Base-by-base conservation (phyloP, 2,888 invertebrate genomes). In the Synanthedon myopaeformis region DNA sequence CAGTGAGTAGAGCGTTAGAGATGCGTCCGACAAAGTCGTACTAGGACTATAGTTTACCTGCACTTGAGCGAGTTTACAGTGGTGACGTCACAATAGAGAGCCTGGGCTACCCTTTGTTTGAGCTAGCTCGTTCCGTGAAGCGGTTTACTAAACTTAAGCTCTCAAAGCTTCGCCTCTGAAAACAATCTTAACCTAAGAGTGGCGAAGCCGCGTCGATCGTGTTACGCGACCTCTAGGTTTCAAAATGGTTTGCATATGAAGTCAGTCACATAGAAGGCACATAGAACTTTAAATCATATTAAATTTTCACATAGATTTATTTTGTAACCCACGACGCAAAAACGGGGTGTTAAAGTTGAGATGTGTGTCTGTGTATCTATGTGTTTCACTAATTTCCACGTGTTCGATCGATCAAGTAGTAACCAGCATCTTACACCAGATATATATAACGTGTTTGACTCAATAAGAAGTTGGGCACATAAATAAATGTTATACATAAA, bases 141-240 rank as follows among this genome's bases (percentile, higher is more conserved):
- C 60, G 63, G 66, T 64, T 73, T 69, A 69, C 65, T 62, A 62
- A 68, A 71, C 66, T 69, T 65, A 70, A 70, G 65, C 68, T 61
- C 60, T 57, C 56, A 57, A 57, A 56, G 56, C 63, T 59, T 59
- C 57, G 58, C 59, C 63, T 65, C 60, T 60, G 67, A 69, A 73
- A 72, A 72, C 70, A 73, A 69, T 73, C 66, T 70, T 70, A 67
- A 72, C 67, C 69, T 63, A 55, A 57, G 54, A 65, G 61, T 57
- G 58, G 51, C 35, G 35, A 35, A 51, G 19, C 51, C 28, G 51
- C 35, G 51, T 12, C 51, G 10, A 35, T 35, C 35, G 35, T 35
- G 35, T 35, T 35, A 35, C 3, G 35, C 35, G 35, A 23, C 50
- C 45, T 45, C n/a, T n/a, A 13, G 45, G 45, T 13, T 14, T 12